These are phyloP conservation scores for Alexandromys fortis DNA, from an alignment of 2,113 vertebrate genomes.

Conservation along the genomic window DNA sequence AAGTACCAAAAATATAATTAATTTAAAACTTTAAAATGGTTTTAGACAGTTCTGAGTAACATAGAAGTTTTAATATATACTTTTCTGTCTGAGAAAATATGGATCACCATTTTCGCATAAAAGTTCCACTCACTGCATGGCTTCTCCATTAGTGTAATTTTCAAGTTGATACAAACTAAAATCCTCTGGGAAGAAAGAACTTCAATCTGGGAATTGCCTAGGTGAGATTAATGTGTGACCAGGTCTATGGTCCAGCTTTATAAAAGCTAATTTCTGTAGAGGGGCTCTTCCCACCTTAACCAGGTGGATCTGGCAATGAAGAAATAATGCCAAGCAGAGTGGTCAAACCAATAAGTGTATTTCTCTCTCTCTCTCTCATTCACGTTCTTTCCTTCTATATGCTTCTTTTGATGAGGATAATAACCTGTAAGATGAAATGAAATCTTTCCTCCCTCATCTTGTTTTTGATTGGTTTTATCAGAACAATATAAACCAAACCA, in stretches of 20 bases:
- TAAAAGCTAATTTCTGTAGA: background rate
- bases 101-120: background rate
- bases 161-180: background rate
- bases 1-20: background rate
- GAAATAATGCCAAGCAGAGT: background rate
- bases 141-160: too few species aligned
- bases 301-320: background rate
- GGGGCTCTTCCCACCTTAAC: background rate
- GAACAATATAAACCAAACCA: background rate
- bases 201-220: background rate
- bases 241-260: background rate
- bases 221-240: too few species aligned
- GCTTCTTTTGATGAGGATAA: background rate
- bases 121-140: background rate
- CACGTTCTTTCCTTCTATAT: background rate
- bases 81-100: background rate
- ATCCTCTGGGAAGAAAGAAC: background rate
- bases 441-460: background rate
- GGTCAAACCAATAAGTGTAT: background rate
- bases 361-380: background rate
- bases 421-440: background rate
- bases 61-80: too few species aligned
- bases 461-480: background rate
- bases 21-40: background rate
- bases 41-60: background rate